Base-by-base conservation (phyloP, 2,888 invertebrate genomes). In the Gastrophysa polygoni region DNA sequence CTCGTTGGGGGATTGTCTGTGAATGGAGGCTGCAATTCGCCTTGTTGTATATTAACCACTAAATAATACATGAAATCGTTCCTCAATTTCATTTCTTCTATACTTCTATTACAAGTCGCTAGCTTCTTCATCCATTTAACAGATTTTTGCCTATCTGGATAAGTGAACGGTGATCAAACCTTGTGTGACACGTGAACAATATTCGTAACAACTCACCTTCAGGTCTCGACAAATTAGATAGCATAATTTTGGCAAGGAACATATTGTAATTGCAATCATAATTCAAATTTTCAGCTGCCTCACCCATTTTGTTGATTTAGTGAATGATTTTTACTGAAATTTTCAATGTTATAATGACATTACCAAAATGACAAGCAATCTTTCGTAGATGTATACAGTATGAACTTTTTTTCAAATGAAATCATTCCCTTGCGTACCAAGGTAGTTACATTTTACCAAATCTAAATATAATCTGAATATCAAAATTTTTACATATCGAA, bases 11-110 rank as follows among this genome's bases (percentile, higher is more conserved):
- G 85, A 47, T 80, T 81, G 47, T 83, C 80, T 17, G 74, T 77
- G 69, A 86, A 86, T 0, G 86, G 86, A 2, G 82, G 73, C 48
- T 79, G 80, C 48, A 86, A 72, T 64, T 81, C 80, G 1, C 83
- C 83, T 49, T 78, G 77, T 67, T 83, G 83, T 47, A 84, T 81
- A 64, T 83, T 83, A 32, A 82, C 73, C 0, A 85, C 82, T 62
- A 86, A 75, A 70, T 83, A 83, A 71, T 82, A 83, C 80, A 85
- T 82, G 68, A 85, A 84, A 70, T 85, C 84, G 71, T 86, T 86
- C 38, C 86, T 75, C 14, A 85, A 71, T 68, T 80, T 82, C 81
- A 85, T 83, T 74, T 85, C 85, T 47, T 83, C 80, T 2, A 84
- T 70, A 0, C 82, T 79, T 61, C 79, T 76, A 38, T 82, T 81